Conservation (phyloP, 1,140 invertebrate genomes). For the Lamellibrachia luymesi region DNA sequence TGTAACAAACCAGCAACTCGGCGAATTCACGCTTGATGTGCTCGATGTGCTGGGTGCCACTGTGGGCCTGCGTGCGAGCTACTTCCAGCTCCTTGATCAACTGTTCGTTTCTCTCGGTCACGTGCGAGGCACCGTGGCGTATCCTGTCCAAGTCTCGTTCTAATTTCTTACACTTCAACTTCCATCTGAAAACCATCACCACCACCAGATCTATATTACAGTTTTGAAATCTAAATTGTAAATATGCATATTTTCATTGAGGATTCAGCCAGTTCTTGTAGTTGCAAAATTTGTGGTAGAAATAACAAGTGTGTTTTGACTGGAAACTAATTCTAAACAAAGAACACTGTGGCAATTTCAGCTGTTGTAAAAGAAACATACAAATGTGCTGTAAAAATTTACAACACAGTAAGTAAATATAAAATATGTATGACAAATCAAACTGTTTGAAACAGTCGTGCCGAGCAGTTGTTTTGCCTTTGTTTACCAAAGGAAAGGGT, state of each 20-base stretch:
- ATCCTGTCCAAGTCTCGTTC: constrained; percentile 49
- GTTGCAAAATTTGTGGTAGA: not conserved
- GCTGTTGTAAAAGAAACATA: not conserved
- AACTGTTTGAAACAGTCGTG: not conserved
- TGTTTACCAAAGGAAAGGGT: not conserved
- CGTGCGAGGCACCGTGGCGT: constrained; percentile 46
- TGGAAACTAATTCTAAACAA: not conserved
- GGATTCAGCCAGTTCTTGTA: not conserved
- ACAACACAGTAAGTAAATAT: not conserved
- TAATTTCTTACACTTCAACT: constrained; percentile 50
- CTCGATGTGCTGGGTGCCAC: constrained; percentile 45
- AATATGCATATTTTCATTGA: not conserved
- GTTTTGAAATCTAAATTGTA: not conserved
- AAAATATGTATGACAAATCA: not conserved
- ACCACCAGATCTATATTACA: no score
- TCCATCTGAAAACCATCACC: constrained; percentile 42
- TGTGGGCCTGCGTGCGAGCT: constrained; percentile 39
- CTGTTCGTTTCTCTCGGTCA: constrained; percentile 48
- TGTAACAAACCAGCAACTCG: constrained; percentile 47
- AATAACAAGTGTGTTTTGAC: not conserved
- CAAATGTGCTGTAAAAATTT: not conserved
- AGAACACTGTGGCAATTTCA: not conserved
- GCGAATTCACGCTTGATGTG: constrained; percentile 48
- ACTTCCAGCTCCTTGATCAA: constrained; percentile 47
- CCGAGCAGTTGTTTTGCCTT: not conserved